These are phyloP conservation scores for Hypercompe scribonia DNA, from an alignment of 2,888 invertebrate genomes.

Conservation along the genomic window DNA sequence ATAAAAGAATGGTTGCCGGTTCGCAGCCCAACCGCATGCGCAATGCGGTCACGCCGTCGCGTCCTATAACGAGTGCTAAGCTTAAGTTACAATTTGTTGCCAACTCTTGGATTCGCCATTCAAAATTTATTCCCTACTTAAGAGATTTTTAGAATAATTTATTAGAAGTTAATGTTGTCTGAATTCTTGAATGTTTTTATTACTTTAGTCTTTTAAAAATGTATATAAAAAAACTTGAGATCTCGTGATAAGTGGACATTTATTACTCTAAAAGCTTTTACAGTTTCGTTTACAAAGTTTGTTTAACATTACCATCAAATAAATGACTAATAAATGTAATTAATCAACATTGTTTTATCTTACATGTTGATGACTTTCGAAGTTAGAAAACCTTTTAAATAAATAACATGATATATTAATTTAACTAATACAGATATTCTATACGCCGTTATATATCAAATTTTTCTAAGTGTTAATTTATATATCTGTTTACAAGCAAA, in stretches of 20 bases:
- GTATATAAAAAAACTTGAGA: neutral
- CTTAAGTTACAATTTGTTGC: slow-evolving; percentile 31
- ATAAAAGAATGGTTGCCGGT: slow-evolving; percentile 33
- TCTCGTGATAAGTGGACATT: slow-evolving; percentile 10
- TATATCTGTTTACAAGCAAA: neutral
- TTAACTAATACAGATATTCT: neutral
- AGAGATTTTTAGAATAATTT: slow-evolving; percentile 48
- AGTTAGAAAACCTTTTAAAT: neutral
- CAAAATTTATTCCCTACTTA: slow-evolving; percentile 43
- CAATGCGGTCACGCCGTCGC: slow-evolving; percentile 37
- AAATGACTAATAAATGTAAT: neutral
- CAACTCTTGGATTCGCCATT: slow-evolving; percentile 44
- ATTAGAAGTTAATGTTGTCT: slow-evolving; percentile 36
- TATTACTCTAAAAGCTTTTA: slow-evolving; percentile 8
- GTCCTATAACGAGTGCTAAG: slow-evolving; percentile 37
- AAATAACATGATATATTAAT: neutral
- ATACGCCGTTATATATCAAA: neutral
- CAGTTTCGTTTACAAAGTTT: neutral
- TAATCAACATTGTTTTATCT: neutral
- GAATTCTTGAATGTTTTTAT: slow-evolving; percentile 17
- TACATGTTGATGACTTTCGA: neutral
- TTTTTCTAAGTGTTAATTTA: neutral
- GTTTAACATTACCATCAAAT: neutral
- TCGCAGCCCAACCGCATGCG: slow-evolving; percentile 35
- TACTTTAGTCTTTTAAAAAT: neutral